Base-by-base conservation (phyloP, 53 echinoderm and acorn worm genomes). In the Patiria pectinifera region DNA sequence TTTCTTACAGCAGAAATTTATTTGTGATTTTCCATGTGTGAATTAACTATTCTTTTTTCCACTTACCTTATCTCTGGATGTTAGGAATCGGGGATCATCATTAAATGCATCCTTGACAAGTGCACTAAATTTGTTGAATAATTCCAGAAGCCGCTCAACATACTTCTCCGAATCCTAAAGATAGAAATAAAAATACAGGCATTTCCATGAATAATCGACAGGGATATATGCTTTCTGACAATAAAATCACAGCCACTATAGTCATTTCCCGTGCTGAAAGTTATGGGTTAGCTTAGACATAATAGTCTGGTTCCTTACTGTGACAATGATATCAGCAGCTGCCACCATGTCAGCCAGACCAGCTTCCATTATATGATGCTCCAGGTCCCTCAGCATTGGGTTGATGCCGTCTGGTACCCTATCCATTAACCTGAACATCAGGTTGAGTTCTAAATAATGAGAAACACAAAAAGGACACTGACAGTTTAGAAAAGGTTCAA, bases 261-360 rank as follows among this genome's bases (percentile, higher is more conserved):
- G 66, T 66, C 3, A 0, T 66, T 66, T 18, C 3, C 15, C 10
- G 66, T 66, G 0, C 66, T 16, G 66, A 66, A 60, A 18, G 66
- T 66, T 16, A 66, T 66, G 66, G 66, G 3, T 66, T 13, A 66
- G 0, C 66, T 6, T 66, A 16, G 66, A 18, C 0, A 66, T 0
- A 13, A 35, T 76, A 79, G 21, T 79, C 79, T 80, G 80, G 21
- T 89, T 71, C 92, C 95, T 97, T 93, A 97, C 99, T 76, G 97
- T 96, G 25, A 96, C 97, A 63, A 99, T 99, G 86, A 99, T 91
- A 82, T 99, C 99, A n/a, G 99, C 97, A 11, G 96, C 95, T 24
- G 99, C 94, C 80, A 99, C 96, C 99, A 99, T 99, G 78, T 99
- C 98, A 24, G 99, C 99, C 16, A 99, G 89, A 21, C 99, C 99